A percentile compares a stretch with the other conserved stretches of the same genome.
Evolutionary conservation across 1,140 invertebrate genomes (phyloP).

Genomic region (Aphelinus atriplicis): DNA sequence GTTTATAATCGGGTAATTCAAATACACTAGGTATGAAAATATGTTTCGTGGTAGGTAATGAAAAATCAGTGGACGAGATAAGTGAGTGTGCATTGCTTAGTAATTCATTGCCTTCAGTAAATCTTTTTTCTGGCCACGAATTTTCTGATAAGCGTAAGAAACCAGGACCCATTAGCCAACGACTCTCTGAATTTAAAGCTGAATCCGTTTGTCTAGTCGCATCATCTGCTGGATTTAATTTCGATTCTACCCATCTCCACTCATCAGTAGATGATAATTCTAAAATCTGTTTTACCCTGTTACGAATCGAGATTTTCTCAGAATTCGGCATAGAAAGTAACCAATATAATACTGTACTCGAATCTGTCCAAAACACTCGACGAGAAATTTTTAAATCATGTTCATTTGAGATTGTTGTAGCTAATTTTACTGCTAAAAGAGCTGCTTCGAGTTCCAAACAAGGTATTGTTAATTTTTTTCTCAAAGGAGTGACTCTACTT

Average conservation of each 20-base stretch:
- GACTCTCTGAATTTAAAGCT: neutral
- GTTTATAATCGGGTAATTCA: too few species aligned
- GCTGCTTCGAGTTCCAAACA: constrained; percentile 2
- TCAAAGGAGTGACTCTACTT: neutral
- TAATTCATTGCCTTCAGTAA: too few species aligned
- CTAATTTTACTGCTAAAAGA: neutral
- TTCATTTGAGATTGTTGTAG: neutral
- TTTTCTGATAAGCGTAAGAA: neutral
- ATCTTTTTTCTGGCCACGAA: too few species aligned
- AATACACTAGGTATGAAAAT: too few species aligned
- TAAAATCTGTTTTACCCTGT: constrained; percentile 58
- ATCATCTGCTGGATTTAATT: constrained; percentile 48
- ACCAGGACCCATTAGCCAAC: constrained; percentile 43
- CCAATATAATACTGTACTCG: neutral
- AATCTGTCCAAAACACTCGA: neutral
- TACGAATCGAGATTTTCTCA: constrained; percentile 56
- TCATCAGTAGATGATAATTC: constrained; percentile 35
- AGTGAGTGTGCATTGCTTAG: too few species aligned
- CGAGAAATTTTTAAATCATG: neutral
- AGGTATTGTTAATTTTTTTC: neutral
- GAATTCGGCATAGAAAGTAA: constrained; percentile 39
- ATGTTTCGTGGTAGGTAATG: too few species aligned
- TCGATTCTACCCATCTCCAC: constrained; percentile 46
- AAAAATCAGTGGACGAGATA: too few species aligned
- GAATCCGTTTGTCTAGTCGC: constrained; percentile 31